Percentiles rank a stretch among this genome's conserved stretches.
These are phyloP conservation scores for Genyomyrus donnyi DNA, from an alignment of 2,113 vertebrate species.

Conservation along the genomic window DNA sequence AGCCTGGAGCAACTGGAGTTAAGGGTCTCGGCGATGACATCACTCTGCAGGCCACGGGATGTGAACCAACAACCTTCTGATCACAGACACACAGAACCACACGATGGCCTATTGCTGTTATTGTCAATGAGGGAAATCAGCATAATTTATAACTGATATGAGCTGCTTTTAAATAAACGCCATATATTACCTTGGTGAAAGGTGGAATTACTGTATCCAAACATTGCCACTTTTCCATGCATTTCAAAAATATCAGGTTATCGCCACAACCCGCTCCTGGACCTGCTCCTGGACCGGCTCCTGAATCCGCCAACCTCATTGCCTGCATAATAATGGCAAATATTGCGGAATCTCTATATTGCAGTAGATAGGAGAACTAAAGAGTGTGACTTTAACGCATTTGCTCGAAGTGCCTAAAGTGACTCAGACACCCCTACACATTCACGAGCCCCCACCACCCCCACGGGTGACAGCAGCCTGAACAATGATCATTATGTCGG, in stretches of 20 bases:
- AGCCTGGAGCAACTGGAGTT: neutral
- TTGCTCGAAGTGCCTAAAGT: neutral
- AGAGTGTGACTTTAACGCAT: neutral
- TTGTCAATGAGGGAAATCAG: neutral
- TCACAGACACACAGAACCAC: neutral
- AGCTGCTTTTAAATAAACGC: neutral
- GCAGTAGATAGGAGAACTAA: neutral
- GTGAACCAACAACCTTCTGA: neutral
- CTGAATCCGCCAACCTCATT: too few relatives aligned
- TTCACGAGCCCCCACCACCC: constrained; percentile 39
- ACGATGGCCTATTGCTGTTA: neutral
- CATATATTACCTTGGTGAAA: neutral
- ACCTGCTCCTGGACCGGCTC: too few relatives aligned
- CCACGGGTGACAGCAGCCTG: constrained; percentile 44
- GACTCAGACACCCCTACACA: constrained; percentile 15
- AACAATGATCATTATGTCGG: constrained; percentile 60
- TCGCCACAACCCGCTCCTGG: neutral
- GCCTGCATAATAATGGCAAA: neutral
- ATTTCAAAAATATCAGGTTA: neutral
- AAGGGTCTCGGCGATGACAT: neutral
- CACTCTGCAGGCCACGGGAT: neutral
- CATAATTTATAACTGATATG: neutral
- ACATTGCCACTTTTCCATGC: neutral
- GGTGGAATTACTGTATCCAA: neutral
- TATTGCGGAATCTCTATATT: neutral